These are phyloP conservation scores for Dasypolia templi DNA, from an alignment of 2,888 invertebrate species.

Conservation along the genomic window DNA sequence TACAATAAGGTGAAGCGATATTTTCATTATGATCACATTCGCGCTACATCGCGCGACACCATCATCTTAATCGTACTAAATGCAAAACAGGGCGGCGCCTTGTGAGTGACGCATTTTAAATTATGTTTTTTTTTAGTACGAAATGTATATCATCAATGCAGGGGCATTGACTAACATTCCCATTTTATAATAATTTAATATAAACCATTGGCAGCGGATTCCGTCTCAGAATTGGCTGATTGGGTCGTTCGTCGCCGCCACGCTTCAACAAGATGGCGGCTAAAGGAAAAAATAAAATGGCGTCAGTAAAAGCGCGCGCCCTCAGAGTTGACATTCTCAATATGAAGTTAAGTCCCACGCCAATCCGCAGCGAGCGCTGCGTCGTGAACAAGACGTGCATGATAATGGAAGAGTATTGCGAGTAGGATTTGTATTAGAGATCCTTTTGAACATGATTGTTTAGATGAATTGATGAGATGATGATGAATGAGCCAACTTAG, in stretches of 20 bases:
- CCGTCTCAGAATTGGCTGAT: constrained; percentile 81
- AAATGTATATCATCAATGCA: constrained; percentile 84
- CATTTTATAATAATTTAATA: constrained; percentile 75
- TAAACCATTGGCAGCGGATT: constrained; percentile 83
- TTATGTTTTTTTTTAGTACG: constrained; percentile 75
- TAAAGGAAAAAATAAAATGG: constrained; percentile 71
- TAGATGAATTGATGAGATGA: constrained; percentile 35
- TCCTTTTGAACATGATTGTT: constrained; percentile 70
- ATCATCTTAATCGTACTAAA: constrained; percentile 79
- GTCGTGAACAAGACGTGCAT: constrained; percentile 61
- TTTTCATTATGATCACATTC: constrained; percentile 82
- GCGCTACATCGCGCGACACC: constrained; percentile 76
- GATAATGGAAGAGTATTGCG: constrained; percentile 82
- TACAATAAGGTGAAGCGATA: constrained; percentile 84
- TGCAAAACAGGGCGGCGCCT: constrained; percentile 77
- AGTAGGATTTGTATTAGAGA: constrained; percentile 72
- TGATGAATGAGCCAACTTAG: constrained; percentile 2
- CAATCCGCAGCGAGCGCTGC: constrained; percentile 54
- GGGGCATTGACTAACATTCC: constrained; percentile 85
- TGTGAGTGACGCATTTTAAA: constrained; percentile 72
- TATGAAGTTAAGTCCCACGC: constrained; percentile 78
- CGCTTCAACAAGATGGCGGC: constrained; percentile 77
- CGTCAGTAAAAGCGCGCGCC: constrained; percentile 75
- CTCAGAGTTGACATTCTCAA: constrained; percentile 60
- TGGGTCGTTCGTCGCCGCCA: constrained; percentile 87